Evolutionary conservation across 2,797 vertebrate species (phyloP), one percentile per base, ranked within the genome.

Genomic region (Anniella stebbinsi): DNA sequence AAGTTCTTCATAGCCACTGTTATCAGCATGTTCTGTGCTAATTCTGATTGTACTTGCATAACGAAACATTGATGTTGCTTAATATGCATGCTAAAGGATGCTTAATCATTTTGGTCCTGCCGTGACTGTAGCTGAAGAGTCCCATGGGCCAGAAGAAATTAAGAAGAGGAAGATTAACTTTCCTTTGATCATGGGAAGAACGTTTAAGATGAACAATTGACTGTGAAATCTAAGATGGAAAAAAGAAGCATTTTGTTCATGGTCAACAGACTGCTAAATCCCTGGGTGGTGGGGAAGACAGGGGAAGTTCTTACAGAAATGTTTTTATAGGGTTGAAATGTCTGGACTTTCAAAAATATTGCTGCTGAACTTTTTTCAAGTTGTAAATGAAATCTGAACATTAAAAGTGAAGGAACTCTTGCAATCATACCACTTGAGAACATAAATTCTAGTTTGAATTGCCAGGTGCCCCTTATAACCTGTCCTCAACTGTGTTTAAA

Each of bases 11-110:
- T 41, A 83, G 60, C 63, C 82, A 84, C 89, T 11, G 86, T 93
- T 94, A 94, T 91, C 94, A 93, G 92, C 87, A 67, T 91, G 81
- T 93, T 93, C 84, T 73, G 78, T 85, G 83, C 38, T 90, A 60
- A 87, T 95, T 95, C 92, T 89, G n/a, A 91, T 94, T 93, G 94
- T 93, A 89, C n/a, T 69, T 86, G 76, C 89, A 93, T 94, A 85
- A 80, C 92, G 87, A 89, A 93, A 33, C 90, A 92, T 90, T 91
- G 85, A 90, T 91, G 84, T 69, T 89, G 81, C 86, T 91, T 93
- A 91, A 94, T 94, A 91, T 21, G 88, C 85, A 2, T 82, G 87
- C 83, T 90, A 92, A 91, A 87, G 66, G 38, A 41, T 81, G 87
- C 38, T 88, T 92, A 84, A 83, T 92, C 57, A 78, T 25, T 54